These are phyloP conservation scores for Diplazon laetatorius DNA, from an alignment of 2,888 invertebrate species.

Conservation along the genomic window DNA sequence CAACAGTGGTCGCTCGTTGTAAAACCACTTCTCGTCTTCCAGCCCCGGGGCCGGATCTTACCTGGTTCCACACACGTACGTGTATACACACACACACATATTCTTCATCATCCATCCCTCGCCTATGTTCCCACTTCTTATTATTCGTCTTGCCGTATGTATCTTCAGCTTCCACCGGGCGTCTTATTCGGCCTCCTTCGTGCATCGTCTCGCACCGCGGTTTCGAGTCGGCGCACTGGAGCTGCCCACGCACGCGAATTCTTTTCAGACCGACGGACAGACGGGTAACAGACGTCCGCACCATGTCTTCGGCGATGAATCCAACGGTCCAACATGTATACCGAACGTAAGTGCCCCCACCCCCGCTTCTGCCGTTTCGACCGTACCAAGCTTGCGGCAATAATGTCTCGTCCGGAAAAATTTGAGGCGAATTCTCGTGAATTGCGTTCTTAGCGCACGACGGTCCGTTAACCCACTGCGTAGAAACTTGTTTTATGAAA, in stretches of 20 bases:
- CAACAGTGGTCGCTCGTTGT: conserved; percentile 73
- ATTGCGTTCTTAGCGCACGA: neutral
- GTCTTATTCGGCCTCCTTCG: conserved; percentile 37
- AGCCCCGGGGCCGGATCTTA: conserved; percentile 71
- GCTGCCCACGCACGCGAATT: conserved; percentile 77
- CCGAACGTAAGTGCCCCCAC: conserved; percentile 17
- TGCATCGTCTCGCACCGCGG: conserved; percentile 42
- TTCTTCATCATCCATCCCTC: conserved; percentile 28
- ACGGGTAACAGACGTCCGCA: conserved; percentile 32
- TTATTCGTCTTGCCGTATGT: conserved; percentile 34
- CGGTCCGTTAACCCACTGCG: no score
- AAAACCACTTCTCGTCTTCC: conserved; percentile 77
- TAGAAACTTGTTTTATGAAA: no score
- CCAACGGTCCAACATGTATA: conserved; percentile 2
- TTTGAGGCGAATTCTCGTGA: conserved; percentile 1
- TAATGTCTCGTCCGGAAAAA: conserved; percentile 7
- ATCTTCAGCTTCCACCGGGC: conserved; percentile 51
- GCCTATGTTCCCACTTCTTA: neutral
- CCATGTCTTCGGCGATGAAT: conserved; percentile 36
- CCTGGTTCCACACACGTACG: conserved; percentile 17
- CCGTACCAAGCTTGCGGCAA: neutral
- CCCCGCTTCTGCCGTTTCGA: no score
- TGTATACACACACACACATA: conserved; percentile 44
- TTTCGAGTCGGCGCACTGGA: conserved; percentile 39
- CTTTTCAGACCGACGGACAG: conserved; percentile 61